Base-by-base conservation (phyloP, 1,140 invertebrate genomes). In the Drosophila novamexicana region DNA sequence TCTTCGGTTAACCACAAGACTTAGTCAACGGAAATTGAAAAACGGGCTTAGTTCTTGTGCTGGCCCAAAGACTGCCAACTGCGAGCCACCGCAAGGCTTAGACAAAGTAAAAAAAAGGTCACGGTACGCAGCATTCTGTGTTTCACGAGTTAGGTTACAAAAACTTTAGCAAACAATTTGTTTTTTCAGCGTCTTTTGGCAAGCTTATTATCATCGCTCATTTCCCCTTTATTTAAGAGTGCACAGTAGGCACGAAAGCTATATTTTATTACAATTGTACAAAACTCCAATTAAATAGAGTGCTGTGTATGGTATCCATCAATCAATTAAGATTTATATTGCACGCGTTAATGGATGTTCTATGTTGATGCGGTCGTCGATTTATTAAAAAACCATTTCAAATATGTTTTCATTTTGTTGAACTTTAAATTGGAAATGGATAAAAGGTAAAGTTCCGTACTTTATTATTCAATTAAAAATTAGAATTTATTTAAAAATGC, bases 11-110 rank as follows among this genome's bases (percentile, higher is more conserved):
- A 74, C 82, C 82, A 74, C 82, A 82, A 69, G 67, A 68, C 75
- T 86, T 75, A 66, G 67, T 61, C 66, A 70, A 52, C 83, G 84
- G 83, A 88, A 88, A 88, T 88, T 89, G 83, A 88, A 88, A 88
- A 89, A 83, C 89, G 80, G 77, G 50, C 73, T 80, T 74, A 77
- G 69, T 73, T 79, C 50, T 58, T 61, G 66, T 66, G 58, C 44
- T 52, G 63, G 49, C 37, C 18, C 34, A 40, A 0, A 72, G 73
- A 72, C 77, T 69, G 72, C 65, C 64, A 77, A 59, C 42, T 81
- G 75, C 68, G 74, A 75, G 66, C 64, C 81, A 67, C 81, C 82
- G 61, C 82, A 82, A 78, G 52, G 56, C 39, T 8, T n/a, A 22
- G 36, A 2, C 14, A 54, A 8, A 59, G 18, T 12, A 12, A 57